Percentiles rank a stretch among this genome's conserved stretches.
These are phyloP conservation scores for Hapalemur alaotrensis DNA, from an alignment of 2,797 vertebrate species.

Conservation along the genomic window DNA sequence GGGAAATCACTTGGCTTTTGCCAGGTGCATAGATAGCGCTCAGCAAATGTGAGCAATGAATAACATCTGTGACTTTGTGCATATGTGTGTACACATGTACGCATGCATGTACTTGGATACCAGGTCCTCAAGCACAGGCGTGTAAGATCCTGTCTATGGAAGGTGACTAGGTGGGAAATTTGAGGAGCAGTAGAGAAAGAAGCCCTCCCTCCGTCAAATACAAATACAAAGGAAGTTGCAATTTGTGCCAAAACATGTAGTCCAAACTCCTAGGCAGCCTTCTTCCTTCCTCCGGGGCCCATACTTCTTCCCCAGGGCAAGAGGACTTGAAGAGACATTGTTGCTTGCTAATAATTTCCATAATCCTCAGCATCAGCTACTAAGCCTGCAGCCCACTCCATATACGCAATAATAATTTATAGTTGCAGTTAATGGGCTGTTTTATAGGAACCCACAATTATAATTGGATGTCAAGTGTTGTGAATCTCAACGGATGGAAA, in stretches of 20 bases:
- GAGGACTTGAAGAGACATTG: constrained; percentile 13
- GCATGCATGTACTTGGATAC: not conserved
- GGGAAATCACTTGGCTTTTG: not conserved
- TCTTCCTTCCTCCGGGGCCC: not conserved
- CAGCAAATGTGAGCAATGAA: not conserved
- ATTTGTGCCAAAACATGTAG: not conserved
- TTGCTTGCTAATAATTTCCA: constrained; percentile 53
- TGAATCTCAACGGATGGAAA: constrained; percentile 59
- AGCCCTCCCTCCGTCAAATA: not conserved
- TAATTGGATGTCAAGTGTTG: constrained; percentile 80
- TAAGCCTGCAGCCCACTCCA: constrained; percentile 8
- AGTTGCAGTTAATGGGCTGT: constrained; percentile 71
- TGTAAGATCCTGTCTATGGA: not conserved
- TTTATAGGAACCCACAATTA: constrained; percentile 71
- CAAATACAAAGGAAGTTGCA: not conserved
- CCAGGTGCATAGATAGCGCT: not conserved
- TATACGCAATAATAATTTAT: constrained; percentile 72
- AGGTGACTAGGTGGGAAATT: not conserved
- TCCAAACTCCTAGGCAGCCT: not conserved
- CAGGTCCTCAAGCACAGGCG: not conserved
- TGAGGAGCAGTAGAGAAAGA: not conserved
- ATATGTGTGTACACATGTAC: not conserved
- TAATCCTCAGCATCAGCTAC: constrained; percentile 59
- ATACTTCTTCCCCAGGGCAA: not conserved
- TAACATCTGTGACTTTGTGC: not conserved